Evolutionary conservation across 2,113 vertebrate genomes (phyloP).

Genomic region (Eonycteris spelaea): DNA sequence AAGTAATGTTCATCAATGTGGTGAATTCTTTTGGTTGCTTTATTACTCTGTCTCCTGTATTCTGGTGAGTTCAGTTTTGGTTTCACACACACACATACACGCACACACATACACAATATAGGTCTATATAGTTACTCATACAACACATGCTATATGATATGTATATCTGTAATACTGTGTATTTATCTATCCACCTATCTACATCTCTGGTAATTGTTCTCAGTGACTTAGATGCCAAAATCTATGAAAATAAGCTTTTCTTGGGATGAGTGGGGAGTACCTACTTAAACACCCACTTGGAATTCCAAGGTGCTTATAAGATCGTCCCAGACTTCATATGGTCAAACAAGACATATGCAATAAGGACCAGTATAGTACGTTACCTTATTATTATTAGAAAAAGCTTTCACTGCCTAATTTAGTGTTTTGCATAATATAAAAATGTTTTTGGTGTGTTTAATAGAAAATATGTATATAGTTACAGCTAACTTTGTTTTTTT

Average conservation of each 20-base stretch:
- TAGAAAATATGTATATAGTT: slow-evolving; percentile 63
- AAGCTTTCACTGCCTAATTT: not conserved
- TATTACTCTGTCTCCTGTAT: not conserved
- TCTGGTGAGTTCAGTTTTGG: not conserved
- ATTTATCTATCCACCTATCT: not conserved
- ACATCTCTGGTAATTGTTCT: not conserved
- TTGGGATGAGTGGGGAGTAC: fast-evolving
- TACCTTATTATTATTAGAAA: not conserved
- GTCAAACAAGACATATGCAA: not conserved
- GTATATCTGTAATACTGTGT: not conserved
- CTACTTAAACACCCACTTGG: not conserved
- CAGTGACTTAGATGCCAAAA: not conserved
- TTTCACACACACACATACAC: not conserved
- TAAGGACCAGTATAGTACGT: not conserved
- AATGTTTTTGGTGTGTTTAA: slow-evolving; percentile 42
- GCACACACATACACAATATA: not conserved
- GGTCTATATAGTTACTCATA: not conserved
- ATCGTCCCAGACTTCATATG: not conserved
- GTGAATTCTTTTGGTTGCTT: not conserved
- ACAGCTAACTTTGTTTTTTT: slow-evolving; percentile 60
- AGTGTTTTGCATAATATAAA: not conserved
- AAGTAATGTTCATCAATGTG: not conserved
- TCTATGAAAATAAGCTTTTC: not conserved
- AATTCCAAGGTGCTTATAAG: not conserved
- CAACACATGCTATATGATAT: not conserved